Evolutionary conservation across 2,888 invertebrate genomes (phyloP).

Genomic region (Catonia carolina): DNA sequence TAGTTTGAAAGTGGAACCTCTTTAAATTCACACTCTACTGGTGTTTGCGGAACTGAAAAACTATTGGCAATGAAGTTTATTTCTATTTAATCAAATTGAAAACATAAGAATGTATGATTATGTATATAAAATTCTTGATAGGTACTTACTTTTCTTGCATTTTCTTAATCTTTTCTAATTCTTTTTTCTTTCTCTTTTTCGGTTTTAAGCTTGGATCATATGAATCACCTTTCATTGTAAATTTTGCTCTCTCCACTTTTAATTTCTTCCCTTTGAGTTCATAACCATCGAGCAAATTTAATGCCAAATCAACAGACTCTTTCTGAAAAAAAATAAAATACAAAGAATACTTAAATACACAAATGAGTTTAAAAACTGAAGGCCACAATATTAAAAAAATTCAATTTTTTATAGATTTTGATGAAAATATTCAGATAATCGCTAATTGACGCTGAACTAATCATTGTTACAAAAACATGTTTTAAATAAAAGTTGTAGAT

Average conservation of each 20-base stretch:
- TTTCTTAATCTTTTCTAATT: conserved; percentile 84
- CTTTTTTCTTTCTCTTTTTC: conserved; percentile 77
- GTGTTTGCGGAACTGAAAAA: too few species aligned
- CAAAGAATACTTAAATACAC: conserved; percentile 22
- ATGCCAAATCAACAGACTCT: conserved; percentile 89
- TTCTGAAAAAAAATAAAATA: conserved; percentile 48
- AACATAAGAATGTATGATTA: too few species aligned
- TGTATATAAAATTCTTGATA: too few species aligned
- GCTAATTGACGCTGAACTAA: too few species aligned
- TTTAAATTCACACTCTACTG: too few species aligned
- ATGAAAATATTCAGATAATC: too few species aligned
- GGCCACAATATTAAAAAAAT: not conserved
- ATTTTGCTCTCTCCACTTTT: conserved; percentile 85
- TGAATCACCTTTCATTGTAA: conserved; percentile 79
- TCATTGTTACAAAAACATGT: too few species aligned
- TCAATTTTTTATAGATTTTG: too few species aligned
- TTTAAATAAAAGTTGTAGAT: too few species aligned
- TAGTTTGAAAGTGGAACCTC: too few species aligned
- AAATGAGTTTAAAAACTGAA: not conserved
- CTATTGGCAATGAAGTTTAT: too few species aligned
- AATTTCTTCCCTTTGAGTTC: conserved; percentile 72
- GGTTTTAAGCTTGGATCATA: conserved; percentile 91
- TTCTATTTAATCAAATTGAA: too few species aligned
- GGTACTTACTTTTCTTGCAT: conserved; percentile 86
- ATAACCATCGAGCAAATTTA: conserved; percentile 85